Base-by-base conservation (phyloP, 2,113 vertebrate genomes). In the Ahaetulla prasina region DNA sequence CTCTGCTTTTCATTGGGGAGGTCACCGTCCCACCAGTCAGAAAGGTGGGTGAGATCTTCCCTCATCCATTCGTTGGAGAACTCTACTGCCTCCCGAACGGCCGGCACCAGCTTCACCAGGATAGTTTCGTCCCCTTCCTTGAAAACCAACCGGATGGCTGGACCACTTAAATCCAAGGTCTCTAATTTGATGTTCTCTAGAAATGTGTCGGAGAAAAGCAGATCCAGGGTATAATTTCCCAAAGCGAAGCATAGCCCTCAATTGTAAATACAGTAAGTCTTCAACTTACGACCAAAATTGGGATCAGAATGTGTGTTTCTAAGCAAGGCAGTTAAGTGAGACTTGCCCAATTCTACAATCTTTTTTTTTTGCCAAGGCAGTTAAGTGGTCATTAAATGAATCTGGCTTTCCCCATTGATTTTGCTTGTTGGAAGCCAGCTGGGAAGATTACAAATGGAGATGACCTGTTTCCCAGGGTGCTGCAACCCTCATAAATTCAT, bases 41-140 rank as follows among this genome's bases (percentile, higher is more conserved):
- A 93, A 47, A 93, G 92, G 52, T 91, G 90, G 23, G 52, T 10
- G 18, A 93, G 86, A 25, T 93, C 92, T 57, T 93, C 85, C 85
- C 86, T 27, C 3, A 88, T n/a, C 86, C 90, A 91, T 4, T 93
- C 52, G 43, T 88, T 84, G 63, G 90, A 91, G 85, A 93, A 68
- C 30, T 89, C 55, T n/a, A 91, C 1, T 10, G 57, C 90, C 3
- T 68, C 23, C n/a, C 0, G 86, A 45, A 93, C 50, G 23, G 92
- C 49, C 0, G 92, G 92, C 2, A 89, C 86, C 86, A 93, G 52
- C 5, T 91, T 84, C 63, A 93, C 63, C 4, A 63, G n/a, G 35
- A 93, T 52, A 0, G 49, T 47, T 10, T 57, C 89, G 0, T 14
- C 30, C 30, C 68, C 86, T 49, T 80, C 89, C 3, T 49, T 8